Percentiles rank a stretch among this genome's conserved stretches.
Evolutionary conservation across 2,113 vertebrate species (phyloP).

Genomic region (Ramphastos sulfuratus): DNA sequence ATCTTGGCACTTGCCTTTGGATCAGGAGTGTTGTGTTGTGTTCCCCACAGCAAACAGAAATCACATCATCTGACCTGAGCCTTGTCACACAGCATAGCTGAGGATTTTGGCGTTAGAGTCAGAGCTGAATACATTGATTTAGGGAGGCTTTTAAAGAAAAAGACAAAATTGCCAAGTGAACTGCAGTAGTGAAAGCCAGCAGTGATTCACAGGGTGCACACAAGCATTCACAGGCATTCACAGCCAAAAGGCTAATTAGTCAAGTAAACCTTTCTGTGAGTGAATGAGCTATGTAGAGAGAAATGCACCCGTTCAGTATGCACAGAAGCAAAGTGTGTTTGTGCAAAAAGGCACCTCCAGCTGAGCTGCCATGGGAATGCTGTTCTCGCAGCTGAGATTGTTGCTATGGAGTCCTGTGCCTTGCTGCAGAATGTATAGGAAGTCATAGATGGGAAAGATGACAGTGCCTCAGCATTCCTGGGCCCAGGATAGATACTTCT

Average conservation of each 20-base stretch:
- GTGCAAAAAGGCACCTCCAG: neutral
- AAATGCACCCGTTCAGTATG: neutral
- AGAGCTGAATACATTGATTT: neutral
- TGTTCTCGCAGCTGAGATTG: neutral
- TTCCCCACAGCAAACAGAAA: neutral
- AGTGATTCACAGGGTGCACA: neutral
- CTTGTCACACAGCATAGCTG: fast-evolving
- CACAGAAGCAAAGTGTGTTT: neutral
- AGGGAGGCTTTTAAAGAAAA: neutral
- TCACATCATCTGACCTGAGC: neutral
- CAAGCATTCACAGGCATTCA: neutral
- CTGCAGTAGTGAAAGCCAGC: neutral
- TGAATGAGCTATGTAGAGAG: neutral
- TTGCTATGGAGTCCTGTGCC: neutral
- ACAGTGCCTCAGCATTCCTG: neutral
- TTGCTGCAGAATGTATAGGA: neutral
- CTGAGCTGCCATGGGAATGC: neutral
- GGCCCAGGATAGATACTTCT: fast-evolving
- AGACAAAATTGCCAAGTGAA: neutral
- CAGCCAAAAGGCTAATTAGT: constrained; percentile 3
- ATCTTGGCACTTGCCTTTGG: neutral
- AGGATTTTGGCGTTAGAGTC: neutral
- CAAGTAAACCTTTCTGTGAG: neutral
- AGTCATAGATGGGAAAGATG: neutral
- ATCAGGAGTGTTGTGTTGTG: neutral